These are phyloP conservation scores for Palythoa grandis DNA, from an alignment of 92 coral and sea anemone species.

Conservation along the genomic window DNA sequence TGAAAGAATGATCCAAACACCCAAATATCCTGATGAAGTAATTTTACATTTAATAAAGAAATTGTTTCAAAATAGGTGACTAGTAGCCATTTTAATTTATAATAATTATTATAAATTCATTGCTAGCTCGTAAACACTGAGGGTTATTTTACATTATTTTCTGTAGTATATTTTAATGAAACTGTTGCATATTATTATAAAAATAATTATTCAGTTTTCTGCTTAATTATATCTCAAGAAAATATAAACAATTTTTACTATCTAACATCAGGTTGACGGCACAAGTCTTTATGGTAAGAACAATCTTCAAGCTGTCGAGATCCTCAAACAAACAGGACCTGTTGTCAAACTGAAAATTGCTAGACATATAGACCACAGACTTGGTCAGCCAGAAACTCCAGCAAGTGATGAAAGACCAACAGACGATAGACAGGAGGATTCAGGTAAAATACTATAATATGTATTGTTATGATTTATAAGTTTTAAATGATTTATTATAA, in stretches of 20 bases:
- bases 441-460: neutral
- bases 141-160: no score
- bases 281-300: slow-evolving; percentile 89
- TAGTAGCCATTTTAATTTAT: no score
- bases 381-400: slow-evolving; percentile 56
- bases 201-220: no score
- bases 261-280: slow-evolving; percentile 77
- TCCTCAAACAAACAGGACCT: slow-evolving; percentile 93
- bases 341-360: slow-evolving; percentile 89
- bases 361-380: slow-evolving; percentile 63
- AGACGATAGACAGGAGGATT: neutral
- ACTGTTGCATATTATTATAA: no score
- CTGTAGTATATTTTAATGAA: neutral
- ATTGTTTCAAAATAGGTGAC: no score
- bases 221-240: neutral
- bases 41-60: no score
- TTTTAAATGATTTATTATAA: no score
- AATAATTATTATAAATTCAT: no score
- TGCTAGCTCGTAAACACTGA: no score
- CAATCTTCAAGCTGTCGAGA: slow-evolving; percentile 94
- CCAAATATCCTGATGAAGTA: no score
- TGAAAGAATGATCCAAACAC: no score
- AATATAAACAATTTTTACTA: neutral
- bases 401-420: neutral
- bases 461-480: no score